phyloP scores from a whole-genome alignment of 2,113 vertebrate species.

The Sphaerodactylus townsendi region DNA sequence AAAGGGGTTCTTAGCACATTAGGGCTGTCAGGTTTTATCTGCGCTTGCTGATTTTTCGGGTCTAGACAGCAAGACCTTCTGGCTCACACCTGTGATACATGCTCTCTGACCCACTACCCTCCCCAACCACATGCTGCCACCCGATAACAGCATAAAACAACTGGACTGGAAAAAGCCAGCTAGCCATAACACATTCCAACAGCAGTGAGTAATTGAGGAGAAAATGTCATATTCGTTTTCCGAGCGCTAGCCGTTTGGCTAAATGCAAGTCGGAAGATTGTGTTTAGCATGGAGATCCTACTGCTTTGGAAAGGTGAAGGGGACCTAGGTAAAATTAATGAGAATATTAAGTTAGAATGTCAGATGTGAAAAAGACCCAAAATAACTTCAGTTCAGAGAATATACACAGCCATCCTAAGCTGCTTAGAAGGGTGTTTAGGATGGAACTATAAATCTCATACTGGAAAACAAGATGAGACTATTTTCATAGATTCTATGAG shows the following conservation, averaged over 20 bases:
- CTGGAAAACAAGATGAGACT: neutral
- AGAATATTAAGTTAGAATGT: neutral
- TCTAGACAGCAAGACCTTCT: slow-evolving; percentile 32
- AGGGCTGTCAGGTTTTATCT: slow-evolving; percentile 44
- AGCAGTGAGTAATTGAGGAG: neutral
- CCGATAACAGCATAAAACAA: slow-evolving; percentile 3
- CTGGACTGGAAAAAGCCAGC: slow-evolving; percentile 12
- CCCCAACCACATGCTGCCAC: neutral
- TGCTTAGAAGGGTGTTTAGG: too few relatives aligned
- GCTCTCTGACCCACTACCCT: neutral
- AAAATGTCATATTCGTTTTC: neutral
- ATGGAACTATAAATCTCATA: too few relatives aligned
- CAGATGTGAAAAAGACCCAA: neutral
- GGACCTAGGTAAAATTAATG: too few relatives aligned
- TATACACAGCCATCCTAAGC: too few relatives aligned
- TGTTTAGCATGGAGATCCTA: neutral
- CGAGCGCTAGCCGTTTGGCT: too few relatives aligned
- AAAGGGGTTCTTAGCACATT: slow-evolving; percentile 31
- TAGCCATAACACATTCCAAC: slow-evolving; percentile 6
- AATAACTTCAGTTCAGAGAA: neutral
- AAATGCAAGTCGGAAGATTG: neutral
- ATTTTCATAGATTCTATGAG: neutral
- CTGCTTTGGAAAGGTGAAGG: neutral
- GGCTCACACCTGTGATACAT: slow-evolving; percentile 8
- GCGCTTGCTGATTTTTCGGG: neutral